phyloP scores from a whole-genome alignment of 2,113 vertebrate genomes.

The Melospiza georgiana region DNA sequence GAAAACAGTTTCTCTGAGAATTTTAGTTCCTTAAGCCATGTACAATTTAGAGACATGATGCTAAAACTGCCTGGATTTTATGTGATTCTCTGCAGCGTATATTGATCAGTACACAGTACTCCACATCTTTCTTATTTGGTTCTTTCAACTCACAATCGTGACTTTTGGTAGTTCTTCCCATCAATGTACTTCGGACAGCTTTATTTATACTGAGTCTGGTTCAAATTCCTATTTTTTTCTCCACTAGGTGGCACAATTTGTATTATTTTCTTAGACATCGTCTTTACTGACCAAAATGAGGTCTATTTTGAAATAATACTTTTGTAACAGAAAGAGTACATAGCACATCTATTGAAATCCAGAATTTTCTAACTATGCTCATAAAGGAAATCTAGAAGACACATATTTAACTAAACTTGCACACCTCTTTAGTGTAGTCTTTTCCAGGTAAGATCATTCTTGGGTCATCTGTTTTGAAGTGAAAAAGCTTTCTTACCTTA shows the following conservation, averaged over 20 bases:
- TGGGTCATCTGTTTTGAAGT: background rate
- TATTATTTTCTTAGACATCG: conserved; percentile 56
- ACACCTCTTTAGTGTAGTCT: background rate
- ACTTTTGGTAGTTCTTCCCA: background rate
- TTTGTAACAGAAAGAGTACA: conserved; percentile 9
- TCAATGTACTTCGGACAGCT: background rate
- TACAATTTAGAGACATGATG: background rate
- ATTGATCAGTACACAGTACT: background rate
- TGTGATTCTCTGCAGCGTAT: background rate
- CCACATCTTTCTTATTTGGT: background rate
- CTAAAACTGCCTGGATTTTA: background rate
- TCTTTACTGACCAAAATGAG: background rate
- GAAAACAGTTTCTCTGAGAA: background rate
- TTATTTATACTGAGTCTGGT: background rate
- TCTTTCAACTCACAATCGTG: background rate
- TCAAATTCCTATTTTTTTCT: background rate
- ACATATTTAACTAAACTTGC: conserved; percentile 16
- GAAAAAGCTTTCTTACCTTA: background rate
- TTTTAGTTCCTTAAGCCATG: background rate
- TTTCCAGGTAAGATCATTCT: background rate
- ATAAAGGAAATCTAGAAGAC: background rate
- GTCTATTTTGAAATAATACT: background rate
- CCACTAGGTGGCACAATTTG: conserved; percentile 77
- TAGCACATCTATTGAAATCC: background rate
- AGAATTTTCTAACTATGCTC: background rate